These are phyloP conservation scores for Paralinhomoeus sp. DNA, from an alignment of 2,888 invertebrate species.

Conservation along the genomic window DNA sequence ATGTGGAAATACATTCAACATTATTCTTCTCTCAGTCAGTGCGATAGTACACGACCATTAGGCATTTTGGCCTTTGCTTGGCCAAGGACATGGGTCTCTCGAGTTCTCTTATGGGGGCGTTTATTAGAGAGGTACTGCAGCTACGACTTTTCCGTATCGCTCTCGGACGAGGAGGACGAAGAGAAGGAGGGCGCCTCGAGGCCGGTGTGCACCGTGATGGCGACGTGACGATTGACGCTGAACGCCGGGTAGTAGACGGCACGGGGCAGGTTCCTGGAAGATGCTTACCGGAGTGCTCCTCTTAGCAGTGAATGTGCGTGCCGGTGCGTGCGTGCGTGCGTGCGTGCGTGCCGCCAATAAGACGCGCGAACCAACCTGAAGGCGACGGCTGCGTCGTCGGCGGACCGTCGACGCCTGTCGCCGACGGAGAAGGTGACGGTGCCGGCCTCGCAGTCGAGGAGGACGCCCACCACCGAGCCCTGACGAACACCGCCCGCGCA, in stretches of 20 bases:
- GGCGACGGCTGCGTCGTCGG: constrained; percentile 9
- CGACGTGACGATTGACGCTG: constrained; percentile 80
- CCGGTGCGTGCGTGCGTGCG: too few relatives aligned
- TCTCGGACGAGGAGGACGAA: constrained; percentile 4
- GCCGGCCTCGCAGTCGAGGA: constrained; percentile 69
- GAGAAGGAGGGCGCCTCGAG: constrained; percentile 49
- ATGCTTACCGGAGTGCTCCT: too few relatives aligned
- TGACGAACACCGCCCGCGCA: constrained; percentile 10
- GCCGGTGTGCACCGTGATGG: constrained; percentile 74
- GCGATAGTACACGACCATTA: too few relatives aligned
- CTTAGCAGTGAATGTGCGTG: too few relatives aligned
- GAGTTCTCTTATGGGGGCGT: too few relatives aligned
- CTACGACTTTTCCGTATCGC: constrained; percentile 2
- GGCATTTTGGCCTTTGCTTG: too few relatives aligned
- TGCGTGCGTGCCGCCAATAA: too few relatives aligned
- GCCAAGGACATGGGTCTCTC: too few relatives aligned
- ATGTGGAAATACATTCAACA: too few relatives aligned
- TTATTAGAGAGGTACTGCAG: too few relatives aligned
- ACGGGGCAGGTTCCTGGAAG: constrained; percentile 39
- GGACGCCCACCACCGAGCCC: constrained; percentile 50
- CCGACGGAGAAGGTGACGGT: constrained; percentile 77
- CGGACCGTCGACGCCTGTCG: constrained; percentile 51
- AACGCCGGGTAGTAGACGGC: constrained; percentile 97
- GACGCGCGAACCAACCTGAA: constrained; percentile 13
- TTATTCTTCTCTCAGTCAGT: too few relatives aligned